Conservation (phyloP, 2,113 vertebrate genomes). For the Podarcis muralis region DNA sequence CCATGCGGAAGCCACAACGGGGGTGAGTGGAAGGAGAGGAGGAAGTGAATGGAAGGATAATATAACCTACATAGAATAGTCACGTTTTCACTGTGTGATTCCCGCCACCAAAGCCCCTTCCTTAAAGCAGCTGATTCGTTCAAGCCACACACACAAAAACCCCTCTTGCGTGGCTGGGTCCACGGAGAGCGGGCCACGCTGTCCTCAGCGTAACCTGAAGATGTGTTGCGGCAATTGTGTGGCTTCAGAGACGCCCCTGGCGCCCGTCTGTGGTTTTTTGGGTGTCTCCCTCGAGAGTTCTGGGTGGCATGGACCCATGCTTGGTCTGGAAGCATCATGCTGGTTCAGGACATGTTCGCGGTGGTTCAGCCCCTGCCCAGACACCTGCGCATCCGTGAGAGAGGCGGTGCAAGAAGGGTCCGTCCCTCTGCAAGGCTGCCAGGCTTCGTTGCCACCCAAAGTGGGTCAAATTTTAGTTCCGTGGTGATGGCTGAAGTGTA, state of each 20-base stretch:
- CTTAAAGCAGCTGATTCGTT: background rate
- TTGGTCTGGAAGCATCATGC: conserved; percentile 43
- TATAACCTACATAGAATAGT: too few species aligned
- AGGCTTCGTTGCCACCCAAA: conserved; percentile 33
- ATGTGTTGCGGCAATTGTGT: background rate
- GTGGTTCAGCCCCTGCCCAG: conserved; percentile 37
- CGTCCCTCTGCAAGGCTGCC: conserved; percentile 6
- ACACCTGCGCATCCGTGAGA: conserved; percentile 11
- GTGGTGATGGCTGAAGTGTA: conserved; percentile 81
- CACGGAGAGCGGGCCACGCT: background rate
- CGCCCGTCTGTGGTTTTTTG: background rate
- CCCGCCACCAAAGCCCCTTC: background rate
- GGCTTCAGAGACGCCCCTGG: background rate
- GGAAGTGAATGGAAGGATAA: background rate
- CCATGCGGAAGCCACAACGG: background rate
- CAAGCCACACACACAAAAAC: background rate
- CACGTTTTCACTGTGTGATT: background rate
- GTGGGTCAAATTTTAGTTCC: conserved; percentile 63
- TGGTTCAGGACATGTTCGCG: conserved; percentile 66
- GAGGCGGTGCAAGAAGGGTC: background rate
- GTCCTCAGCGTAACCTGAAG: background rate
- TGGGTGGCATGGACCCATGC: background rate
- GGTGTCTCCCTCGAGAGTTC: background rate
- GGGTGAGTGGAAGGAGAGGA: background rate
- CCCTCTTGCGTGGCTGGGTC: background rate